Base-by-base conservation (phyloP, 2,888 invertebrate species). In the Dryobota labecula region DNA sequence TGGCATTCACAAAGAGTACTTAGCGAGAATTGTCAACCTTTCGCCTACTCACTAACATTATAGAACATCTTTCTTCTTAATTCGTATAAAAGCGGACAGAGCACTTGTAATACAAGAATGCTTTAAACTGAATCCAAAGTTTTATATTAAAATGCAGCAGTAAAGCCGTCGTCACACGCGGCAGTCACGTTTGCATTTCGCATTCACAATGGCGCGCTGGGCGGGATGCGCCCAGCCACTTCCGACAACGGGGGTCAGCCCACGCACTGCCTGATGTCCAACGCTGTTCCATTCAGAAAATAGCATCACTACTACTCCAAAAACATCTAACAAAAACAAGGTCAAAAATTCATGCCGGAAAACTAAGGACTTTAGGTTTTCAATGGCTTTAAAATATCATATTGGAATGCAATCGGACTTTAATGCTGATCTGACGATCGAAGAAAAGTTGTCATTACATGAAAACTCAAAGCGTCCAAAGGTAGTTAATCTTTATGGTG, bases 181-280 rank as follows among this genome's bases (percentile, higher is more conserved):
- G 78, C 82, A 87, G 91, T 90, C 92, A 91, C 92, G 91, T 90
- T 90, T 87, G 87, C 87, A 88, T 89, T 90, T 90, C 87, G 88
- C 89, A 91, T 92, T 88, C 90, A 90, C 88, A 87, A 90, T 90
- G 84, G 86, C 60, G 70, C 60, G 51, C 57, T 80, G 86, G 84
- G 85, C 86, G 88, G 89, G 89, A 90, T 88, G 89, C 87, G 80
- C 75, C 73, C 85, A 84, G 82, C 83, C 84, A 90, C 89, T 92
- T 93, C 92, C 93, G 92, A 90, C 90, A 87, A 75, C 72, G 73
- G 84, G 81, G 76, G 79, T 80, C 81, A 88, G 79, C 85, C 83
- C 83, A 86, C 87, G 83, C 86, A 70, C 68, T 73, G 73, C 62
- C 73, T 72, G 76, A 84, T 80, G 84, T 70, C 67, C 70, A 64